Percentiles rank a stretch among this genome's conserved stretches.
Conservation (phyloP, 2,113 vertebrate species). For the Phaethornis superciliosus region DNA sequence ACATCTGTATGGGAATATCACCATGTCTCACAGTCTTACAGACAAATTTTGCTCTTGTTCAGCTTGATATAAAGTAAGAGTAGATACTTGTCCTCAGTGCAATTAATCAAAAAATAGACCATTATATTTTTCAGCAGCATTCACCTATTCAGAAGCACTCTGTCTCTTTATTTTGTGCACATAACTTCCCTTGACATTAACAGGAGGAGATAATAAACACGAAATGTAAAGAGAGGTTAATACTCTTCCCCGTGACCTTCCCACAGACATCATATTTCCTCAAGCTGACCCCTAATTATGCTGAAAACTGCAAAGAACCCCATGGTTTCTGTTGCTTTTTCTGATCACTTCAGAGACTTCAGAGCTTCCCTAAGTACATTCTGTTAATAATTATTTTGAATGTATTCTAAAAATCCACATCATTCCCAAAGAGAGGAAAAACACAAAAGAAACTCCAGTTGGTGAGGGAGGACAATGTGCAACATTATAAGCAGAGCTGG, state of each 20-base stretch:
- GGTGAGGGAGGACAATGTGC: background rate
- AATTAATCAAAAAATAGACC: constrained; percentile 33
- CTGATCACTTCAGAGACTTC: constrained; percentile 35
- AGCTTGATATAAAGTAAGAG: background rate
- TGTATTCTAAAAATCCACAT: constrained; percentile 57
- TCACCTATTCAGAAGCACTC: constrained; percentile 39
- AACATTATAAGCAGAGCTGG: constrained; percentile 36
- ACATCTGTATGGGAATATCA: background rate
- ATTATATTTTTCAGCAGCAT: constrained; percentile 18
- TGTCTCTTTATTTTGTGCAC: constrained; percentile 32
- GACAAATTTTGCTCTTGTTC: background rate
- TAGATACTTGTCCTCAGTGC: background rate
- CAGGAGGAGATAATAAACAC: constrained; percentile 57
- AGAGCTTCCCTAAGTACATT: constrained; percentile 37
- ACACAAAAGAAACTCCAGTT: constrained; percentile 43
- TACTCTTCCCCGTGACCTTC: constrained; percentile 57
- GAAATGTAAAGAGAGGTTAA: constrained; percentile 68
- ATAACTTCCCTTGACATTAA: constrained; percentile 63
- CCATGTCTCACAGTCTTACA: background rate
- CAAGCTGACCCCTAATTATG: constrained; percentile 46
- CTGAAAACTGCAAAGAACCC: constrained; percentile 40
- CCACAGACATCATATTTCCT: constrained; percentile 51
- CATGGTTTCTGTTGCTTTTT: constrained; percentile 30
- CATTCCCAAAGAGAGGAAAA: constrained; percentile 29
- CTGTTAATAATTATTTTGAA: constrained; percentile 53